A percentile compares a stretch with the other conserved stretches of the same genome.
Evolutionary conservation across 2,888 invertebrate genomes (phyloP).

Genomic region (Cabera pusaria): DNA sequence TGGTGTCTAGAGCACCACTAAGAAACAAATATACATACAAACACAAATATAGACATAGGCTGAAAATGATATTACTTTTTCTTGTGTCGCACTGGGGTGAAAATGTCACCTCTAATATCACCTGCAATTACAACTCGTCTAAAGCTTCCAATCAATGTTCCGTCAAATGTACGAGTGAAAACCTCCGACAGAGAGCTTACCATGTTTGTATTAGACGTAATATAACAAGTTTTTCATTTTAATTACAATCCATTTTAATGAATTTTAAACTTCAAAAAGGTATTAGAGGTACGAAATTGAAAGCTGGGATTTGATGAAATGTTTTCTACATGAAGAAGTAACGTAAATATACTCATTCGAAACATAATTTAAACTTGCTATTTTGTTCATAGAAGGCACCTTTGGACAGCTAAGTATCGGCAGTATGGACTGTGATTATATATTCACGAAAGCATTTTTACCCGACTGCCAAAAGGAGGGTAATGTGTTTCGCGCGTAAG

Average conservation of each 20-base stretch:
- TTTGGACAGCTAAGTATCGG: slow-evolving; percentile 1
- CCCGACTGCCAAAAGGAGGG: too few species aligned
- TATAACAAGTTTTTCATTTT: slow-evolving; percentile 5
- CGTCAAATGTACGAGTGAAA: not conserved
- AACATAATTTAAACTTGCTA: slow-evolving; percentile 22
- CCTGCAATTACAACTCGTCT: too few species aligned
- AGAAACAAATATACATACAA: too few species aligned
- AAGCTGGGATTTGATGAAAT: slow-evolving; percentile 14
- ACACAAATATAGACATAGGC: too few species aligned
- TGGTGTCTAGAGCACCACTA: too few species aligned
- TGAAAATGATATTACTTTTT: too few species aligned
- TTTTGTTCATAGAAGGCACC: slow-evolving; percentile 26
- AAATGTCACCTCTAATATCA: too few species aligned
- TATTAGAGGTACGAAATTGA: slow-evolving; percentile 12
- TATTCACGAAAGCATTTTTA: too few species aligned
- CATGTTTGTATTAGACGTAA: slow-evolving; percentile 5
- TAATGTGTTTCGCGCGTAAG: too few species aligned
- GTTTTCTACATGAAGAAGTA: slow-evolving; percentile 21
- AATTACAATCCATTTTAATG: slow-evolving; percentile 9
- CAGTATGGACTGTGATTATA: too few species aligned
- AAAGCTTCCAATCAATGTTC: too few species aligned
- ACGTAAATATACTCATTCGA: slow-evolving; percentile 14
- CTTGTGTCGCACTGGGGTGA: too few species aligned
- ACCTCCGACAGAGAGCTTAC: slow-evolving; percentile 1
- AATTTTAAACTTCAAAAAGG: not conserved